Conservation (phyloP, 2,888 invertebrate species). For the Acrobasis consociella region DNA sequence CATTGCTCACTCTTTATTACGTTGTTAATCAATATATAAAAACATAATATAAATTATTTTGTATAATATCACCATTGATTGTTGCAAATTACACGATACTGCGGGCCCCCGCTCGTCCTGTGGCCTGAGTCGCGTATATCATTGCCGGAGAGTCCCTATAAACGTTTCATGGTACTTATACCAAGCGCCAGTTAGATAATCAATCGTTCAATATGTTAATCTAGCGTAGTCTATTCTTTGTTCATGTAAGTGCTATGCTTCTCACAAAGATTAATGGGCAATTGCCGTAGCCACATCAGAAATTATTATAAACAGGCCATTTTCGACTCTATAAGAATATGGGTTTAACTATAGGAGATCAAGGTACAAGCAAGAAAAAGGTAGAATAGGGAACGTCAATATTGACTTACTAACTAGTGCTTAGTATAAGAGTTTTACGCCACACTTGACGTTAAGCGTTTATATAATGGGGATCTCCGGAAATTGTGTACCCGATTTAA, state of each 20-base stretch:
- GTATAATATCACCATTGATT: constrained; percentile 75
- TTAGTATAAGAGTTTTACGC: too few species aligned
- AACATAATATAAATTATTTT: constrained; percentile 79
- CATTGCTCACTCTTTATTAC: constrained; percentile 82
- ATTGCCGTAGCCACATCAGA: too few species aligned
- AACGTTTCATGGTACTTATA: not conserved
- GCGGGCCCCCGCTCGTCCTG: constrained; percentile 41
- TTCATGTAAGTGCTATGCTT: too few species aligned
- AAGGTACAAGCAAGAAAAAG: too few species aligned
- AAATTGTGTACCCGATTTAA: not conserved
- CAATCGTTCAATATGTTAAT: not conserved
- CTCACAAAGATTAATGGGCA: too few species aligned
- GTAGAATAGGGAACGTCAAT: too few species aligned
- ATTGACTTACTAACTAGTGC: too few species aligned
- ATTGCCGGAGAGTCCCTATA: constrained; percentile 1
- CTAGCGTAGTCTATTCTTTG: too few species aligned
- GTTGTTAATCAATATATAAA: constrained; percentile 80
- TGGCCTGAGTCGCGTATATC: not conserved
- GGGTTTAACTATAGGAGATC: too few species aligned
- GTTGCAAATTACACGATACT: constrained; percentile 48
- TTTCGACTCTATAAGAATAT: too few species aligned
- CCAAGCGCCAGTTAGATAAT: not conserved
- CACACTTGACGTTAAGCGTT: too few species aligned
- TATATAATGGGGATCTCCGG: not conserved
- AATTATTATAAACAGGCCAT: too few species aligned